phyloP scores from a whole-genome alignment of 1,140 invertebrate species.

The Glomeris maerens region DNA sequence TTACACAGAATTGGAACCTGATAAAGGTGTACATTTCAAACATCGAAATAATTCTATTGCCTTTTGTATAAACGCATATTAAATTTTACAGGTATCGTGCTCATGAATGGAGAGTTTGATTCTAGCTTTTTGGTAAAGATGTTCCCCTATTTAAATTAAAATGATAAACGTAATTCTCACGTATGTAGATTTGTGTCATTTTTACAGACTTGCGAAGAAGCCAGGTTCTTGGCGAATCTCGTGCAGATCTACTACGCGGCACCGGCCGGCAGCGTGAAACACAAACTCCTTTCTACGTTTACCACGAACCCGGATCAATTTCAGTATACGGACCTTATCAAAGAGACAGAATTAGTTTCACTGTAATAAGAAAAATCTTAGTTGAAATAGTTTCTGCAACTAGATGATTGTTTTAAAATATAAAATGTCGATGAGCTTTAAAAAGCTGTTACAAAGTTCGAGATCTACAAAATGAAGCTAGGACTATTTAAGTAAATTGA shows the following conservation, averaged over 20 bases:
- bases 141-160: neutral
- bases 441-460: too few relatives aligned
- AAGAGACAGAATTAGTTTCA: too few relatives aligned
- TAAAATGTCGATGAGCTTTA: too few relatives aligned
- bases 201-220: conserved; percentile 48
- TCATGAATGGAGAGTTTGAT: conserved; percentile 81
- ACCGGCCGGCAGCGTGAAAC: conserved; percentile 44
- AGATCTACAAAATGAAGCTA: too few relatives aligned
- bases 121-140: conserved; percentile 47
- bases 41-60: too few relatives aligned
- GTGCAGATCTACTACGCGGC: conserved; percentile 64
- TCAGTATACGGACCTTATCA: conserved; percentile 66
- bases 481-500: too few relatives aligned
- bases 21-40: conserved; percentile 40
- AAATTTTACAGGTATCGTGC: conserved; percentile 38
- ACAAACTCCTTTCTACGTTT: conserved; percentile 52
- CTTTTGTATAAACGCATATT: neutral
- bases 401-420: too few relatives aligned
- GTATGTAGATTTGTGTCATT: conserved; percentile 6
- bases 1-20: conserved; percentile 59
- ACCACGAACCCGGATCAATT: conserved; percentile 55
- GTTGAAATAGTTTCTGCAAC: too few relatives aligned
- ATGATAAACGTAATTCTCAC: neutral
- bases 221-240: conserved; percentile 70
- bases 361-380: too few relatives aligned